A percentile compares a stretch with the other conserved stretches of the same genome.
These are phyloP conservation scores for Gobio occitaniae DNA, from an alignment of 2,797 vertebrate genomes.

Conservation along the genomic window DNA sequence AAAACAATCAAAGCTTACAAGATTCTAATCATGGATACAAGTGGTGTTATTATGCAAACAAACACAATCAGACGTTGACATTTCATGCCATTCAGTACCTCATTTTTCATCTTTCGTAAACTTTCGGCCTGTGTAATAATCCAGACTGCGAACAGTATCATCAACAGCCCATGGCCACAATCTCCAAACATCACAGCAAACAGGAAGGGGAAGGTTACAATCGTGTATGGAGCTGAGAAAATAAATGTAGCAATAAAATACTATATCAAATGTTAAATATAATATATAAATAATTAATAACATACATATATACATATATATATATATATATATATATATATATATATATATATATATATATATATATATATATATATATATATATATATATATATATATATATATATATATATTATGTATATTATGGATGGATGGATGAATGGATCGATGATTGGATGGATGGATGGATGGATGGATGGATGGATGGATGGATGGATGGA, in stretches of 20 bases:
- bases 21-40: neutral
- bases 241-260: neutral
- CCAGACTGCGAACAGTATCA: slow-evolving; percentile 58
- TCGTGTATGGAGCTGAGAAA: slow-evolving; percentile 62
- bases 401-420: too few species aligned
- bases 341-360: too few species aligned
- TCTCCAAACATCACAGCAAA: slow-evolving; percentile 90
- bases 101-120: slow-evolving; percentile 57
- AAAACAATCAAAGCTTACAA: neutral
- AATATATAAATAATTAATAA: neutral
- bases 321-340: too few species aligned
- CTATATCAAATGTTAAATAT: too few species aligned
- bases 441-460: too few species aligned
- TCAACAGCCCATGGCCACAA: slow-evolving; percentile 65
- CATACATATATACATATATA: too few species aligned
- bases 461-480: too few species aligned
- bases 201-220: slow-evolving; percentile 82
- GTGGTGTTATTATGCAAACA: neutral
- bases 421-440: too few species aligned
- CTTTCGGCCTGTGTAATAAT: slow-evolving; percentile 56
- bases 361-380: too few species aligned
- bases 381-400: too few species aligned
- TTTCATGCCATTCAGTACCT: slow-evolving; percentile 44
- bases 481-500: too few species aligned
- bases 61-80: too few species aligned